Evolutionary conservation across 2,113 vertebrate species (phyloP), one percentile per base, ranked within the genome.

Genomic region (Gambusia holbrooki): DNA sequence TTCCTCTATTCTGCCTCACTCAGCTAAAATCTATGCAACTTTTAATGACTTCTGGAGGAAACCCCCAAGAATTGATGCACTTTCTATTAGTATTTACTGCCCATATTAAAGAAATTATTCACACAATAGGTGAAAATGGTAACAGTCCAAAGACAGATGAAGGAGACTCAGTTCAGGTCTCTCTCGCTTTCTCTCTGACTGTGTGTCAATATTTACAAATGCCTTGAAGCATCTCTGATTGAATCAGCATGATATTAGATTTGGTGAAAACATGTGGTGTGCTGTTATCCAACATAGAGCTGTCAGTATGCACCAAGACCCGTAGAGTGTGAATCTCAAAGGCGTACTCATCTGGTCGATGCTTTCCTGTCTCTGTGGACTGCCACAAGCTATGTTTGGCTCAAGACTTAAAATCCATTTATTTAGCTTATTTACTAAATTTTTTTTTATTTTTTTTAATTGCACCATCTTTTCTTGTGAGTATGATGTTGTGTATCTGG

Each of bases 201-300:
- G 27, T 27, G 62, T 62, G 54, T 85, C 62, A 73, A 64, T 80
- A 83, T 88, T 87, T 87, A 77, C 77, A 83, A 73, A 86, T 74
- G 72, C 85, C 79, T 81, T 83, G 76, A 82, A 89, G 82, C 70
- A 79, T 80, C 77, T 80, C 83, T 90, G 84, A 92, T 90, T 87
- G 77, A 88, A 87, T 89, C 83, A 88, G 87, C 86, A 72, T 81
- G 89, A 79, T 83, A 87, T 86, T 80, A 86, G 76, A 87, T 84
- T 76, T 85, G 76, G 70, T 80, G 81, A 86, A 89, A 86, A 84
- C 83, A 89, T 88, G 83, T 85, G 83, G 73, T 79, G 73, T 87
- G 82, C 82, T 88, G 90, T 88, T 82, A 82, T 74, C 86, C 86
- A 89, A 89, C 84, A 87, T 65, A 63, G 80, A 88, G 80, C 82